Conservation (phyloP, 2,797 vertebrate genomes). For the Chelon labrosus region DNA sequence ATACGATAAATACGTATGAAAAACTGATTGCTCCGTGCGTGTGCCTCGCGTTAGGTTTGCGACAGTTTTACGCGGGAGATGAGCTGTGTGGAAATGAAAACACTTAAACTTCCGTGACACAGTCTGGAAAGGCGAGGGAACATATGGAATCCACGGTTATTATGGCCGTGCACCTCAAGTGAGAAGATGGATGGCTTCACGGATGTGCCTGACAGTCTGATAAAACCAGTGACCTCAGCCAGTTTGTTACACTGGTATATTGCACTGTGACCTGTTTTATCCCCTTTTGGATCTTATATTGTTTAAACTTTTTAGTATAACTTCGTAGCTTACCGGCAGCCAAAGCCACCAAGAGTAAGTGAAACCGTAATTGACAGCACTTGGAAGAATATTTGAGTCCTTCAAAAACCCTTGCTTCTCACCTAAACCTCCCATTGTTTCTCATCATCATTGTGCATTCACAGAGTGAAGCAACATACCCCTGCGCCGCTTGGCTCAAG, state of each 20-base stretch:
- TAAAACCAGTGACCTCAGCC: constrained; percentile 66
- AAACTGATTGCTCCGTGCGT: constrained; percentile 37
- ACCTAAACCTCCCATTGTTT: constrained; percentile 67
- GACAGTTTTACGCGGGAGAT: constrained; percentile 50
- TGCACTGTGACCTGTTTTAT: constrained; percentile 16
- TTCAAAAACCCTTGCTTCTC: constrained; percentile 71
- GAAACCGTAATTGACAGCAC: constrained; percentile 58
- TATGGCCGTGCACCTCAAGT: constrained; percentile 63
- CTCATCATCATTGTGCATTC: constrained; percentile 79
- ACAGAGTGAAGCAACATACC: constrained; percentile 63
- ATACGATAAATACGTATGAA: constrained; percentile 1
- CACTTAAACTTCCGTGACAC: constrained; percentile 75
- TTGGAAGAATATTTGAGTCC: constrained; percentile 62
- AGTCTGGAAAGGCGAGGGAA: constrained; percentile 70
- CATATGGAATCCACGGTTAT: constrained; percentile 72
- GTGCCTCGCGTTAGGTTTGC: constrained; percentile 45
- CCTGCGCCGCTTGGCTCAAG: constrained; percentile 67
- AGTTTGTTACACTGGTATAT: constrained; percentile 29
- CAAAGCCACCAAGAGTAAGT: constrained; percentile 17
- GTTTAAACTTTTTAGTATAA: constrained; percentile 32
- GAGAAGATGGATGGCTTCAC: constrained; percentile 75
- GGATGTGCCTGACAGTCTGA: constrained; percentile 75
- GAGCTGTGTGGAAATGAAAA: constrained; percentile 75
- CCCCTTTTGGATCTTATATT: constrained; percentile 20
- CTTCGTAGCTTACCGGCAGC: constrained; percentile 20